Percentiles rank a stretch among this genome's conserved stretches.
phyloP scores from a whole-genome alignment of 2,113 vertebrate genomes.

The Anarhynchus alexandrinus region DNA sequence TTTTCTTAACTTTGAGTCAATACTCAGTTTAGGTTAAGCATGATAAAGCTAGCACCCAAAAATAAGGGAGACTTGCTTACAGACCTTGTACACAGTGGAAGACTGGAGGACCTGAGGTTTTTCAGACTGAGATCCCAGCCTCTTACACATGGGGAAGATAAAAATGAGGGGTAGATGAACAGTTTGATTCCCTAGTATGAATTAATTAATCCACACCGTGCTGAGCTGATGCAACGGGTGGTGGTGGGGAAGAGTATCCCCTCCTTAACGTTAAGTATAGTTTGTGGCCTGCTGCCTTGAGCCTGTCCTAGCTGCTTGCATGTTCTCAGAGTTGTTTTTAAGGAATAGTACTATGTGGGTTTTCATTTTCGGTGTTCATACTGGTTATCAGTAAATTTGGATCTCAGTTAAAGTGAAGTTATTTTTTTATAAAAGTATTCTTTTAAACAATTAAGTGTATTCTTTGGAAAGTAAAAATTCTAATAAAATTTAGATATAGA shows the following conservation, averaged over 20 bases:
- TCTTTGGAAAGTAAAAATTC: background rate
- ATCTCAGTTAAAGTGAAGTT: background rate
- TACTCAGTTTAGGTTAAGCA: background rate
- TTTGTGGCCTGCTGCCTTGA: background rate
- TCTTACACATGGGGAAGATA: background rate
- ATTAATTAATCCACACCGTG: background rate
- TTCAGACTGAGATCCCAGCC: background rate
- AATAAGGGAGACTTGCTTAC: background rate
- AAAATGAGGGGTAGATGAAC: background rate
- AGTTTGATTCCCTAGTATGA: background rate
- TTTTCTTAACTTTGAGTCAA: background rate
- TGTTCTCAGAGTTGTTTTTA: background rate
- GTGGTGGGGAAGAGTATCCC: background rate
- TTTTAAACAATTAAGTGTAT: background rate
- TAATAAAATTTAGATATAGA: background rate
- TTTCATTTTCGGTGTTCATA: background rate
- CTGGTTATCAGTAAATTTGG: background rate
- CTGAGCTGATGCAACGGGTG: background rate
- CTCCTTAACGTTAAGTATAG: background rate
- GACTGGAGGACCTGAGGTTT: background rate
- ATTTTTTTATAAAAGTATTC: background rate
- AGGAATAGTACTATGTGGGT: background rate
- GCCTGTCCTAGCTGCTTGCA: background rate
- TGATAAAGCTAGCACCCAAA: background rate
- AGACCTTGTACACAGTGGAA: background rate